Evolutionary conservation across 2,888 invertebrate genomes (phyloP), one percentile per base, ranked within the genome.

Genomic region (Phalera bucephala): DNA sequence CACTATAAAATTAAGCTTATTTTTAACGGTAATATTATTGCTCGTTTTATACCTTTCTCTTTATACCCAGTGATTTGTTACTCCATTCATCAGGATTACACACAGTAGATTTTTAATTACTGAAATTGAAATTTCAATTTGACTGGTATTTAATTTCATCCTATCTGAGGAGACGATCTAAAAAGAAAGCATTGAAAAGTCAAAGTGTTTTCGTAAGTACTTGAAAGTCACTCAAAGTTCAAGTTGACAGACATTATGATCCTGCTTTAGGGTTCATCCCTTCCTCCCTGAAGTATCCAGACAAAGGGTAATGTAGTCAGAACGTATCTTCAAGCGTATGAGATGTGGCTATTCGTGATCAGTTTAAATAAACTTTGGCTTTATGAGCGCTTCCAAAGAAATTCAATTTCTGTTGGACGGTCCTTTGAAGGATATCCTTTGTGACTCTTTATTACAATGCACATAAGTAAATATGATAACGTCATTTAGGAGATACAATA

Each of bases 301-400:
- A 48, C 45, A 17, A 27, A n/a, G 19, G 23, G 11, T 46, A 45
- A 52, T 52, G 38, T 40, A 55, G 49, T 36, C 56, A 39, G 29
- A 27, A 13, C 19, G 30, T 33, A 44, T 39, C n/a, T 31, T 17
- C 33, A 26, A 51, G 40, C 20, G 36, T 29, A 44, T 39, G 32
- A 42, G 40, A 40, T 45, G 52, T 49, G 30, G 22, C 10, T 10
- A 13, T 33, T 23, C 22, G 28, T 49, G 49, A 55, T 55, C 45
- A 57, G 49, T 45, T 56, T 22, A 33, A 36, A 12, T 25, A 25
- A 25, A 25, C 25, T 25, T 25, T 7, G 12, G 6, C 13, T n/a
- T 11, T n/a, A n/a, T n/a, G n/a, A 12, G 12, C 25, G 11, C 25
- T 25, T 12, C 25, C 2, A 12, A 25, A 25, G 8, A 4, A 4